A percentile compares a stretch with the other conserved stretches of the same genome.
Evolutionary conservation across 2,797 vertebrate genomes (phyloP).

Genomic region (Enteromius unitaeniatus): DNA sequence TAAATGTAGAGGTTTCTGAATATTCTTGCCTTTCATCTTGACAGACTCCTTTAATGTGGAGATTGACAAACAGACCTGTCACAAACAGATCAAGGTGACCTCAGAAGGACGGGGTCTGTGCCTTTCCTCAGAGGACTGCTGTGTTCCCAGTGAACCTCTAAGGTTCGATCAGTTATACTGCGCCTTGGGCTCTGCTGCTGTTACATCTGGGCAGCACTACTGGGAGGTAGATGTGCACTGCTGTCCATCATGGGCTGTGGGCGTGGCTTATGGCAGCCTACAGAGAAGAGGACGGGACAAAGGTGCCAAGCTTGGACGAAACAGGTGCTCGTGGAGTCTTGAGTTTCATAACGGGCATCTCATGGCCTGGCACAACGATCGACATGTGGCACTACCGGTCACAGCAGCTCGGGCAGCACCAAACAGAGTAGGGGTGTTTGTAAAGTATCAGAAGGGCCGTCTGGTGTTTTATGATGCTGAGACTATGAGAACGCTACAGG

Average conservation of each 20-base stretch:
- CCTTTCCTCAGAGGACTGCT: conserved; percentile 50
- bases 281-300: conserved; percentile 76
- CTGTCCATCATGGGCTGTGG: conserved; percentile 76
- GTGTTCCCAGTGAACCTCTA: conserved; percentile 63
- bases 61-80: conserved; percentile 73
- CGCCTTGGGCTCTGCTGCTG: conserved; percentile 65
- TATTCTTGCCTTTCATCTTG: not conserved
- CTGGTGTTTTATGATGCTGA: conserved; percentile 74
- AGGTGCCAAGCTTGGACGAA: conserved; percentile 74
- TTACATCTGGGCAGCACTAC: conserved; percentile 67
- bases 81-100: conserved; percentile 69
- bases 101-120: conserved; percentile 65
- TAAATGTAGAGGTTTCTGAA: not conserved
- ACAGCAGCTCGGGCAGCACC: conserved; percentile 42
- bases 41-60: conserved; percentile 67
- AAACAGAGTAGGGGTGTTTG: conserved; percentile 71
- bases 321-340: conserved; percentile 79
- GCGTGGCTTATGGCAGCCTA: conserved; percentile 71
- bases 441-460: conserved; percentile 74
- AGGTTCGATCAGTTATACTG: conserved; percentile 79
- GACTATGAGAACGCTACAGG: conserved; percentile 74
- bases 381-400: conserved; percentile 53
- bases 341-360: conserved; percentile 70
- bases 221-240: conserved; percentile 77
- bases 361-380: conserved; percentile 76